These are phyloP conservation scores for Amphilophus citrinellus DNA, from an alignment of 2,113 vertebrate species.

Conservation along the genomic window DNA sequence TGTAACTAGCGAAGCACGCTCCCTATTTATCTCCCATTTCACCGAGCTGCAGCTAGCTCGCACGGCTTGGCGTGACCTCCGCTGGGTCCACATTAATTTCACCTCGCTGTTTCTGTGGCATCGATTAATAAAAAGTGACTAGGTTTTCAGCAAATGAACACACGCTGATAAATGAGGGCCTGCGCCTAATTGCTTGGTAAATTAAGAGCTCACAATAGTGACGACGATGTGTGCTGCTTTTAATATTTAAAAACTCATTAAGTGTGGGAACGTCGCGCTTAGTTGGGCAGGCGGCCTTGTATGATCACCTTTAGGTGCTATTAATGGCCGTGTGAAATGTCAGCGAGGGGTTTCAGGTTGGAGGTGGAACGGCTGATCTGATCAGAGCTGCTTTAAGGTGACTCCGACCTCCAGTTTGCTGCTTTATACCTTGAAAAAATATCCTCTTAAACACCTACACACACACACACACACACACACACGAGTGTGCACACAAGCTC, in stretches of 20 bases:
- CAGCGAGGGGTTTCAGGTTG: conserved; percentile 35
- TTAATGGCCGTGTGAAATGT: conserved; percentile 62
- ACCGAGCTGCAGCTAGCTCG: conserved; percentile 64
- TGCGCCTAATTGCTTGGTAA: conserved; percentile 98
- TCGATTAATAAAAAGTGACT: conserved; percentile 99
- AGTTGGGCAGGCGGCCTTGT: conserved; percentile 82
- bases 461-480: no score
- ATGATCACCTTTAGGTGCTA: conserved; percentile 68
- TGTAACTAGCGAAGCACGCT: conserved; percentile 78
- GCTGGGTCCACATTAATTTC: conserved; percentile 93
- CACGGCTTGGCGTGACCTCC: conserved; percentile 87
- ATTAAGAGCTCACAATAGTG: conserved; percentile 97
- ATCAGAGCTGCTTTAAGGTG: conserved; percentile 38
- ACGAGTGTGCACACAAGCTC: background rate
- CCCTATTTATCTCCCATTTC: conserved; percentile 72
- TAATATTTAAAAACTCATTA: conserved; percentile 99
- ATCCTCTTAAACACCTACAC: background rate
- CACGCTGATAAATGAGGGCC: conserved; percentile 97
- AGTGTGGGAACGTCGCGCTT: conserved; percentile 87
- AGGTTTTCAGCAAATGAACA: conserved; percentile 91
- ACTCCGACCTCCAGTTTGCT: background rate
- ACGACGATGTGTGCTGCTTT: conserved; percentile 92
- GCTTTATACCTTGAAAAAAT: background rate
- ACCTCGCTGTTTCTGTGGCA: conserved; percentile 89
- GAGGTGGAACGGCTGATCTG: conserved; percentile 37